Evolutionary conservation across 2,113 vertebrate genomes (phyloP).

Genomic region (Callithrix jacchus): DNA sequence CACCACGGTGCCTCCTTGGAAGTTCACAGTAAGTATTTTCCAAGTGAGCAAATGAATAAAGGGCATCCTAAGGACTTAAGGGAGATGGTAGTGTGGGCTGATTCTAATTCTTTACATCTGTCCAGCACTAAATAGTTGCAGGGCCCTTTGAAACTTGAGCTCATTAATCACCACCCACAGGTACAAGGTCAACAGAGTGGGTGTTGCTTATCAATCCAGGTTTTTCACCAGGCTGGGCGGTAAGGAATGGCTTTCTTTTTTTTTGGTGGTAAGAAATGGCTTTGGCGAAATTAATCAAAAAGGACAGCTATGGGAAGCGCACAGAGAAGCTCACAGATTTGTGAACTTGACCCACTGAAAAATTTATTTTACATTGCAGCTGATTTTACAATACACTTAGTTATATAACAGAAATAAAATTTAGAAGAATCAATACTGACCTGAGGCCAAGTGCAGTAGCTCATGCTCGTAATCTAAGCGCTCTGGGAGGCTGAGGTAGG

Average conservation of each 20-base stretch:
- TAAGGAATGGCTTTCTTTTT: neutral
- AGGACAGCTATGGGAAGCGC: neutral
- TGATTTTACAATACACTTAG: neutral
- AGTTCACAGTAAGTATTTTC: neutral
- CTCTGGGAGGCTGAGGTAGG: too few relatives aligned
- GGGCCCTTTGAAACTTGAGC: neutral
- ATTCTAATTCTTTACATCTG: neutral
- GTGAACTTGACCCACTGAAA: neutral
- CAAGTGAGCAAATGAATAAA: too few relatives aligned
- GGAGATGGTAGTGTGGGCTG: neutral
- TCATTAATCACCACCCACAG: neutral
- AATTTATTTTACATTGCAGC: neutral
- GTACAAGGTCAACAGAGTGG: neutral
- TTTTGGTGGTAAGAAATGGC: neutral
- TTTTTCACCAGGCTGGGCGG: neutral
- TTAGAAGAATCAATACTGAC: neutral
- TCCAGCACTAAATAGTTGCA: neutral
- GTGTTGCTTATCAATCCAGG: neutral
- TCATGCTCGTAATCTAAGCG: too few relatives aligned
- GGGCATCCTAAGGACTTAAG: too few relatives aligned
- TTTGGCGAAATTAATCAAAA: neutral
- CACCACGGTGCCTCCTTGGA: fast-evolving
- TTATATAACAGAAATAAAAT: neutral
- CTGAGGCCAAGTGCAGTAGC: too few relatives aligned
- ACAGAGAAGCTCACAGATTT: neutral